These are phyloP conservation scores for Sebastes elongatus DNA, from an alignment of 2,797 vertebrate genomes.

Conservation along the genomic window DNA sequence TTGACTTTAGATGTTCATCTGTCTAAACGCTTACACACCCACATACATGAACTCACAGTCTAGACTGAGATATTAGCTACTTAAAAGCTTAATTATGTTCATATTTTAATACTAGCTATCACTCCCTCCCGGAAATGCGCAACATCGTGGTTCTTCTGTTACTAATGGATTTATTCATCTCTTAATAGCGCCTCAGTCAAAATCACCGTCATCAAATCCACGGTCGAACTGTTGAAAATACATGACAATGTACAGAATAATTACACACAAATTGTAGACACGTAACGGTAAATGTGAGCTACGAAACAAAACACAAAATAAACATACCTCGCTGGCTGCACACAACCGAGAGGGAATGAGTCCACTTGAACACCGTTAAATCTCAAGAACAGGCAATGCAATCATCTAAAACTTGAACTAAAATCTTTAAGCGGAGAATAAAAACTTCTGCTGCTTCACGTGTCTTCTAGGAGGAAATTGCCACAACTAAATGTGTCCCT, in stretches of 20 bases:
- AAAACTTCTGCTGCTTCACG: too few relatives aligned
- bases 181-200: not conserved
- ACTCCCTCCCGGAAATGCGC: not conserved
- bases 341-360: too few relatives aligned
- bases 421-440: not conserved
- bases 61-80: not conserved
- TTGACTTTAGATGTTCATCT: slow-evolving; percentile 10
- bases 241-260: not conserved
- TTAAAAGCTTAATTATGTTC: not conserved
- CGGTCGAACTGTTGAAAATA: not conserved
- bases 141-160: not conserved
- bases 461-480: too few relatives aligned
- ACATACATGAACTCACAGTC: not conserved
- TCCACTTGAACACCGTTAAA: not conserved
- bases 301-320: not conserved
- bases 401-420: not conserved
- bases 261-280: not conserved
- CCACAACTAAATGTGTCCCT: too few relatives aligned
- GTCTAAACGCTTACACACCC: not conserved
- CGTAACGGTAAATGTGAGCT: not conserved
- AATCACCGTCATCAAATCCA: not conserved
- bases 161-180: not conserved
- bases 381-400: not conserved
- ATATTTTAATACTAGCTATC: not conserved
- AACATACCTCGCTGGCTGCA: too few relatives aligned